phyloP scores from a whole-genome alignment of 2,113 vertebrate species.

The Calidris pugnax region DNA sequence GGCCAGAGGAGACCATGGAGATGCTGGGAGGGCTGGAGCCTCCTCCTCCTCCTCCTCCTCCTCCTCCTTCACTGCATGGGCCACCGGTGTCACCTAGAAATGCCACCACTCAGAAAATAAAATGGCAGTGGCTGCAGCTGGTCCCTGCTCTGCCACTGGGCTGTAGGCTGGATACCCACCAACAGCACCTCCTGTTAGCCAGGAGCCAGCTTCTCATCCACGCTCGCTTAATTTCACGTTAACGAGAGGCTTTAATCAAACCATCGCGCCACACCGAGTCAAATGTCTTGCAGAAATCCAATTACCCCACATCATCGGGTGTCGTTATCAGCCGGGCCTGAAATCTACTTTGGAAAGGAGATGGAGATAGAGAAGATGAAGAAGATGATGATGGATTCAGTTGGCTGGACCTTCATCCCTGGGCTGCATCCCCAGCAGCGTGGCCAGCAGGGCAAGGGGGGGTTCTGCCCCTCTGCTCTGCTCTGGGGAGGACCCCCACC shows the following conservation, averaged over 20 bases:
- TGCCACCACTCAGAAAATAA: background rate
- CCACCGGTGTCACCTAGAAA: background rate
- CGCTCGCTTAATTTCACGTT: background rate
- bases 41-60: too few species aligned
- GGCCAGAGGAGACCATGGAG: too few species aligned
- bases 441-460: too few species aligned
- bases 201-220: background rate
- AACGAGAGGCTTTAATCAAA: background rate
- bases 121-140: accelerated
- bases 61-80: background rate
- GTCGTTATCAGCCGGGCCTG: background rate
- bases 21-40: too few species aligned
- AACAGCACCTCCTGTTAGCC: accelerated
- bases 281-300: background rate
- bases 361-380: background rate
- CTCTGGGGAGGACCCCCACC: too few species aligned
- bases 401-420: background rate
- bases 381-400: background rate
- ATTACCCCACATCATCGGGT: background rate
- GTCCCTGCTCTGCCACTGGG: accelerated
- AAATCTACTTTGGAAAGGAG: background rate
- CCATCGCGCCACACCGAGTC: accelerated
- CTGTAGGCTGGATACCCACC: background rate
- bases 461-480: too few species aligned
- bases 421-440: too few species aligned